Conservation (phyloP, 1,140 invertebrate species). For the Bombyx mori region DNA sequence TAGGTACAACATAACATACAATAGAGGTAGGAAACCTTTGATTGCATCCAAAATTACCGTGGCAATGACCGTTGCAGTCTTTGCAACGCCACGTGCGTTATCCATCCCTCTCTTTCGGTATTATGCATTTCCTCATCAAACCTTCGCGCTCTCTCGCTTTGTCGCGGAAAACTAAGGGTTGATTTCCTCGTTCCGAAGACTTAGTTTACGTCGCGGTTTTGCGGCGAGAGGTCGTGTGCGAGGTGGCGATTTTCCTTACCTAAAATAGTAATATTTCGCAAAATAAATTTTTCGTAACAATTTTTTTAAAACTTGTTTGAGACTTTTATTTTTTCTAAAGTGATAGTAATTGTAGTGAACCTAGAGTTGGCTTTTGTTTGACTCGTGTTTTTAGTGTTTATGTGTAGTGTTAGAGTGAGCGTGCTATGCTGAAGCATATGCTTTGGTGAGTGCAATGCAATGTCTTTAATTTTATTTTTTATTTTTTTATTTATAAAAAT, state of each 20-base stretch:
- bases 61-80: slow-evolving; percentile 7
- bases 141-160: slow-evolving; percentile 27
- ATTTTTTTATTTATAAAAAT: too few relatives aligned
- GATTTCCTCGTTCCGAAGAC: slow-evolving; percentile 27
- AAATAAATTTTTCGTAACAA: neutral
- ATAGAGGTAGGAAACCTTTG: neutral
- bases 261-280: neutral
- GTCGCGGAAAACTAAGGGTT: slow-evolving; percentile 51
- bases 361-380: too few relatives aligned
- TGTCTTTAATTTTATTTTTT: too few relatives aligned
- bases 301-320: too few relatives aligned
- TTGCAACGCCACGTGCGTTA: slow-evolving; percentile 4
- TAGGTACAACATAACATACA: too few relatives aligned
- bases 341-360: too few relatives aligned
- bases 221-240: slow-evolving; percentile 25
- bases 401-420: too few relatives aligned
- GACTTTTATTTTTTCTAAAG: too few relatives aligned
- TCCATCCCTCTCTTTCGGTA: neutral
- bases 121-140: neutral
- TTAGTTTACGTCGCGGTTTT: slow-evolving; percentile 46
- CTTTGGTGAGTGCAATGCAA: too few relatives aligned
- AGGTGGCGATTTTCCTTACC: slow-evolving; percentile 2
- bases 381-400: too few relatives aligned
- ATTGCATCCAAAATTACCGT: slow-evolving; percentile 6
- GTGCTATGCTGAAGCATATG: too few relatives aligned